Conservation (phyloP, 2,888 invertebrate species). For the Ectemnius lituratus region DNA sequence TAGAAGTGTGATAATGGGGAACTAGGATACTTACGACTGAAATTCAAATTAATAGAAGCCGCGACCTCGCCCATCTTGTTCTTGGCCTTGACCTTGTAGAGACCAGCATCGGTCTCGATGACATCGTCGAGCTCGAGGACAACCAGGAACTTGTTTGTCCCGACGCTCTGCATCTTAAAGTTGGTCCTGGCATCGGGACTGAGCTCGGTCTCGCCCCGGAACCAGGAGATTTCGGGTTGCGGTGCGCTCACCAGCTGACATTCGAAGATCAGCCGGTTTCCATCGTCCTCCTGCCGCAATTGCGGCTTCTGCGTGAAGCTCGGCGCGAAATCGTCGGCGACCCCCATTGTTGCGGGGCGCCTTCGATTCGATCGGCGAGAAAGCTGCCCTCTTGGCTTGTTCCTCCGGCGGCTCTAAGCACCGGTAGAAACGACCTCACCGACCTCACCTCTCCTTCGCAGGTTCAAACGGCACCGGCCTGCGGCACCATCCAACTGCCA, state of each 20-base stretch:
- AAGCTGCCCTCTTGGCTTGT: conserved; percentile 32
- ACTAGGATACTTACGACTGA: conserved; percentile 90
- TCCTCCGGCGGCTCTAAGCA: conserved; percentile 32
- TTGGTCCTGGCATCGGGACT: conserved; percentile 91
- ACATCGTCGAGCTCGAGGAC: conserved; percentile 97
- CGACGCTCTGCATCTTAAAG: conserved; percentile 92
- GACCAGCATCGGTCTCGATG: conserved; percentile 96
- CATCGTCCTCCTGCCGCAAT: conserved; percentile 97
- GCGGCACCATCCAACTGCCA: conserved; percentile 66
- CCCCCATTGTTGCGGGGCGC: conserved; percentile 83
- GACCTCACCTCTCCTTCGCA: conserved; percentile 14
- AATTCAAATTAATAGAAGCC: conserved; percentile 97
- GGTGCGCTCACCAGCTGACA: conserved; percentile 93
- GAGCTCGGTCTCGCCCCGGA: conserved; percentile 91
- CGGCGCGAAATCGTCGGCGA: conserved; percentile 96
- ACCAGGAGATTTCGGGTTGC: conserved; percentile 95
- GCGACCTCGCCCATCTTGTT: conserved; percentile 98
- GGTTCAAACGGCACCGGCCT: conserved; percentile 58
- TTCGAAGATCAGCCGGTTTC: conserved; percentile 96
- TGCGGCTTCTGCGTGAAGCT: conserved; percentile 99
- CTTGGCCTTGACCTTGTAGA: conserved; percentile 97
- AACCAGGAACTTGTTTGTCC: conserved; percentile 92
- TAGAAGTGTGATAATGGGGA: background rate
- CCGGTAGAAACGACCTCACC: conserved; percentile 1
- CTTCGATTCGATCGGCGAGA: conserved; percentile 38